Evolutionary conservation across 2,113 vertebrate species (phyloP).

Genomic region (Cyanoderma ruficeps): DNA sequence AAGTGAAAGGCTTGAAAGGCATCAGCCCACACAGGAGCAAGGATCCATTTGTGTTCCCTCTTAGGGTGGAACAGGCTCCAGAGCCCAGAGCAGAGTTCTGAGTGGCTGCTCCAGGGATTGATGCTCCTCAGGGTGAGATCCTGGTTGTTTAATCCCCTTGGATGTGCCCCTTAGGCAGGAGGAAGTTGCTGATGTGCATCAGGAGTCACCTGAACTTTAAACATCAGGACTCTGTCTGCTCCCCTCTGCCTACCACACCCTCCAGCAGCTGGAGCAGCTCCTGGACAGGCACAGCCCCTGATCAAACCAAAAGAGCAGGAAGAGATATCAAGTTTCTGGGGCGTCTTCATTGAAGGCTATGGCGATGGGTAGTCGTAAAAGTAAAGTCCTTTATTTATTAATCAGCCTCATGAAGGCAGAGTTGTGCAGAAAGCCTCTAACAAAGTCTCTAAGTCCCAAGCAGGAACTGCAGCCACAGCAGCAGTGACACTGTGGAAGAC

Average conservation of each 20-base stretch:
- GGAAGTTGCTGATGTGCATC: not conserved
- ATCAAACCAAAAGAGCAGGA: constrained; percentile 1
- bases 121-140: not conserved
- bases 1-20: not conserved
- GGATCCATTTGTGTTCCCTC: not conserved
- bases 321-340: not conserved
- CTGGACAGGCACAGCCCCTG: not conserved
- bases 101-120: not conserved
- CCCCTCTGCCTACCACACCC: not conserved
- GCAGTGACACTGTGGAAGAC: too few relatives aligned
- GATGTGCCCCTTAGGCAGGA: not conserved
- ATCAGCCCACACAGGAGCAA: not conserved
- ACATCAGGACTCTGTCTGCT: not conserved
- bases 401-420: too few relatives aligned
- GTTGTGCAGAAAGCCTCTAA: too few relatives aligned
- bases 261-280: not conserved
- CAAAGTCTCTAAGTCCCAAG: too few relatives aligned
- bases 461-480: too few relatives aligned
- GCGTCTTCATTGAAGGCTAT: too few relatives aligned
- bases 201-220: not conserved
- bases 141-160: not conserved
- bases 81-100: not conserved
- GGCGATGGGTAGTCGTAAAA: too few relatives aligned
- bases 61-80: not conserved
- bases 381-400: too few relatives aligned